phyloP scores from a whole-genome alignment of 2,888 invertebrate genomes.

The Polyploca ridens region DNA sequence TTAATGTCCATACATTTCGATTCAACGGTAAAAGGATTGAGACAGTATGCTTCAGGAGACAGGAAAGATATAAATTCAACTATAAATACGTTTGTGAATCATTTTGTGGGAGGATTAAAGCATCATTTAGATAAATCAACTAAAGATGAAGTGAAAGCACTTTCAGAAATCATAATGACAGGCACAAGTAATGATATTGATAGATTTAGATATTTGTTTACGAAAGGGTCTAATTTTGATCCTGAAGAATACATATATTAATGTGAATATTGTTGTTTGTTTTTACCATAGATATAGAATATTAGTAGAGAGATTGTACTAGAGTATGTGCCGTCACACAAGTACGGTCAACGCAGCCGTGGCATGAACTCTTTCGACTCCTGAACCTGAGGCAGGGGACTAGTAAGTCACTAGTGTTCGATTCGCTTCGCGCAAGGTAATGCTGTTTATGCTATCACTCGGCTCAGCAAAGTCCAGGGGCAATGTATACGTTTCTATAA shows the following conservation, averaged over 20 bases:
- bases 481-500: too few species aligned
- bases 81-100: slow-evolving; percentile 34
- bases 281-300: too few species aligned
- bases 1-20: slow-evolving; percentile 37
- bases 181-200: slow-evolving; percentile 27
- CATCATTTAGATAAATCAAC: slow-evolving; percentile 34
- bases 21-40: slow-evolving; percentile 31
- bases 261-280: too few species aligned
- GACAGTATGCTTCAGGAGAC: slow-evolving; percentile 28
- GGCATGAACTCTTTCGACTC: too few species aligned
- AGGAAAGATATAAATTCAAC: slow-evolving; percentile 26
- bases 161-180: slow-evolving; percentile 42
- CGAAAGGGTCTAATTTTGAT: slow-evolving; percentile 45
- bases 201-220: slow-evolving; percentile 35
- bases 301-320: too few species aligned
- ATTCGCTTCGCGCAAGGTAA: too few species aligned
- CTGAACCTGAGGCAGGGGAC: too few species aligned
- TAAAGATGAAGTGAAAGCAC: slow-evolving; percentile 42
- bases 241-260: slow-evolving; percentile 14
- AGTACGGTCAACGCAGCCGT: too few species aligned
- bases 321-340: too few species aligned
- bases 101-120: slow-evolving; percentile 33
- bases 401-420: too few species aligned
- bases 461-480: too few species aligned
- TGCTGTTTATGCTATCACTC: too few species aligned